These are phyloP conservation scores for Lydus trimaculatus DNA, from an alignment of 2,888 invertebrate species.

Conservation along the genomic window DNA sequence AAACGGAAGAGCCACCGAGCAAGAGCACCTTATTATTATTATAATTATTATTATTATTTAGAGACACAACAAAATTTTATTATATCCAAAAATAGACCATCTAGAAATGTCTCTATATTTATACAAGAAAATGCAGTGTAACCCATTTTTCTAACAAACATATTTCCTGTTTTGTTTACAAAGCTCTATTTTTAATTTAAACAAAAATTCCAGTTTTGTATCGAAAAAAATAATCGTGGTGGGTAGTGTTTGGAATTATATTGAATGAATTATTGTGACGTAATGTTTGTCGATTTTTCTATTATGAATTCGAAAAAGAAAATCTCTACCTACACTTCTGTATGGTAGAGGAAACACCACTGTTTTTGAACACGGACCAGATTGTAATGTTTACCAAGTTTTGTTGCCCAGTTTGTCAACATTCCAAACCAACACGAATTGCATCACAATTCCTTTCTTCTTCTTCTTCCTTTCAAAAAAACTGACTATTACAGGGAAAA, in stretches of 20 bases:
- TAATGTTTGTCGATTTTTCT: not conserved
- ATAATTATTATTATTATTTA: too few species aligned
- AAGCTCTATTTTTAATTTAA: not conserved
- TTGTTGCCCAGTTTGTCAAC: conserved; percentile 23
- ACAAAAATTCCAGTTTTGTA: not conserved
- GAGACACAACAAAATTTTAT: not conserved
- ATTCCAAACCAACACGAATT: conserved; percentile 31
- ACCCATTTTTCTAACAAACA: conserved; percentile 4
- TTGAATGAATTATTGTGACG: not conserved
- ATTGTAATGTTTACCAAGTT: conserved; percentile 23
- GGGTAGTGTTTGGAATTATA: not conserved
- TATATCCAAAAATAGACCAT: not conserved
- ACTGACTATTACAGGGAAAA: not conserved
- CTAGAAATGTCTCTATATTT: not conserved
- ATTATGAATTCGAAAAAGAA: not conserved
- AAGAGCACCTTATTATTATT: too few species aligned
- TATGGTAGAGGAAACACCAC: not conserved
- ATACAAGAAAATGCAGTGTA: not conserved
- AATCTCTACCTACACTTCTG: not conserved
- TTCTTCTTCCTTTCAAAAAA: not conserved
- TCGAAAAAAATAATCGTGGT: not conserved
- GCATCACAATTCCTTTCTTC: conserved; percentile 15
- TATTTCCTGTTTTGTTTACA: not conserved
- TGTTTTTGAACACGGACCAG: too few species aligned
- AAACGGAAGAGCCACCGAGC: conserved; percentile 1